These are phyloP conservation scores for Chrysopilus asiliformis DNA, from an alignment of 2,888 invertebrate species.

Conservation along the genomic window DNA sequence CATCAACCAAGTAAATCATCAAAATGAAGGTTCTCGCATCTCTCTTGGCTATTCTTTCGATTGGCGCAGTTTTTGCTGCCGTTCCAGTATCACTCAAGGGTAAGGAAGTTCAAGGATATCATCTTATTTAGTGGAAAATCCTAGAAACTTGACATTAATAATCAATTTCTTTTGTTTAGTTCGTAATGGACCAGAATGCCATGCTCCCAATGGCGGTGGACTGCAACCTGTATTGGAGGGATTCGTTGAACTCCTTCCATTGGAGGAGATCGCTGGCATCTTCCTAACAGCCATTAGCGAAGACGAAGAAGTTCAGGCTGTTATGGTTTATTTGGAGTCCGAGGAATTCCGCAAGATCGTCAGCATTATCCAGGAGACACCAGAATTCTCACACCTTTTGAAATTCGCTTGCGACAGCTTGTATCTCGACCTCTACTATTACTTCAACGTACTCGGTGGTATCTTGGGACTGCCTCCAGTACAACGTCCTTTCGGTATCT, in stretches of 20 bases:
- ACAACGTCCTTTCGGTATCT: background rate
- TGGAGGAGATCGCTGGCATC: slow-evolving; percentile 5
- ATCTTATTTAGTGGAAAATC: too few species aligned
- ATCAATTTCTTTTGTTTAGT: too few species aligned
- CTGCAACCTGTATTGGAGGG: slow-evolving; percentile 7
- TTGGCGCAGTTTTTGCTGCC: too few species aligned
- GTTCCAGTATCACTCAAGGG: too few species aligned
- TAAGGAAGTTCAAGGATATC: too few species aligned
- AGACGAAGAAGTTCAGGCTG: slow-evolving; percentile 10
- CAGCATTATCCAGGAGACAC: slow-evolving; percentile 1
- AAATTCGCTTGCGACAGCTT: slow-evolving; percentile 9
- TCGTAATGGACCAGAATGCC: slow-evolving; percentile 6
- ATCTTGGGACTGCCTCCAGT: slow-evolving; percentile 10
- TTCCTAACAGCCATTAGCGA: slow-evolving; percentile 6
- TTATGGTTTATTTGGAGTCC: slow-evolving; percentile 10
- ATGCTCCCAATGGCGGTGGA: slow-evolving; percentile 9
- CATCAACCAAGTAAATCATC: too few species aligned
- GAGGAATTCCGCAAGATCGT: slow-evolving; percentile 9
- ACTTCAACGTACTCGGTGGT: slow-evolving; percentile 10
- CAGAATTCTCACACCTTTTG: slow-evolving; percentile 1
- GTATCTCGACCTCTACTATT: slow-evolving; percentile 10
- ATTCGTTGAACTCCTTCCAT: slow-evolving; percentile 6
- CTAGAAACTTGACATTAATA: too few species aligned
- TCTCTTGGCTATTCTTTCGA: too few species aligned
- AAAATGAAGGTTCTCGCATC: too few species aligned